Percentiles rank a stretch among this genome's conserved stretches.
Conservation (phyloP, 35 echinoderm and acorn worm genomes). For the Eucidaris tribuloides region DNA sequence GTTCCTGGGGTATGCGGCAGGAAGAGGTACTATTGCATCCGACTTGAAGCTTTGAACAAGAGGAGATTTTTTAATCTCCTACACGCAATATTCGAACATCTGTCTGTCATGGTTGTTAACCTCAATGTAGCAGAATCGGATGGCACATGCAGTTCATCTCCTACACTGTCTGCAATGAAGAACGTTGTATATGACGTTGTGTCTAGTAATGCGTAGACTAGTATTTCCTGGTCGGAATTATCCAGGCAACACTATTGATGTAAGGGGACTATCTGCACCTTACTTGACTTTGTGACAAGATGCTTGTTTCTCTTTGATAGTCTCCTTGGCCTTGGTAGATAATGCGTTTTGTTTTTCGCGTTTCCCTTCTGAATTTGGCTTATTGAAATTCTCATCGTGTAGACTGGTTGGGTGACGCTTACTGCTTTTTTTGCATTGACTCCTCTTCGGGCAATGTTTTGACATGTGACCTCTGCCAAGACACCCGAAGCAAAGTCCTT, state of each 20-base stretch:
- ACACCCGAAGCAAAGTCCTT: neutral
- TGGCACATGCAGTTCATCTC: neutral
- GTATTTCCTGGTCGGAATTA: neutral
- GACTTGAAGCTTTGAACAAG: neutral
- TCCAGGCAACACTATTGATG: neutral
- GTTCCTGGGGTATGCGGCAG: constrained; percentile 18
- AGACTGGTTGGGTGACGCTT: constrained; percentile 2
- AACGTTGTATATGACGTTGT: neutral
- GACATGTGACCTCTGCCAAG: neutral
- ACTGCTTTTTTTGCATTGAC: neutral
- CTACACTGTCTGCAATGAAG: neutral
- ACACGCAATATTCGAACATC: neutral
- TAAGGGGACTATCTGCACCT: neutral
- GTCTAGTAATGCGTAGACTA: neutral
- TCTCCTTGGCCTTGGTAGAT: neutral
- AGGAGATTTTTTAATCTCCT: neutral
- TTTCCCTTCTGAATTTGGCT: neutral
- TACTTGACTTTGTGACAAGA: too few species aligned
- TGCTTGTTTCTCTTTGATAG: neutral
- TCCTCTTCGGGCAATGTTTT: constrained; percentile 5
- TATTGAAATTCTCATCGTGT: neutral
- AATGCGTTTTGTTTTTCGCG: neutral
- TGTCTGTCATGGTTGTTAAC: neutral
- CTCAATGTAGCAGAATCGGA: neutral
- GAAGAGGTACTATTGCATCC: neutral